A percentile compares a stretch with the other conserved stretches of the same genome.
Conservation (phyloP, 2,797 vertebrate species). For the Parauchenoglanis ngamensis region DNA sequence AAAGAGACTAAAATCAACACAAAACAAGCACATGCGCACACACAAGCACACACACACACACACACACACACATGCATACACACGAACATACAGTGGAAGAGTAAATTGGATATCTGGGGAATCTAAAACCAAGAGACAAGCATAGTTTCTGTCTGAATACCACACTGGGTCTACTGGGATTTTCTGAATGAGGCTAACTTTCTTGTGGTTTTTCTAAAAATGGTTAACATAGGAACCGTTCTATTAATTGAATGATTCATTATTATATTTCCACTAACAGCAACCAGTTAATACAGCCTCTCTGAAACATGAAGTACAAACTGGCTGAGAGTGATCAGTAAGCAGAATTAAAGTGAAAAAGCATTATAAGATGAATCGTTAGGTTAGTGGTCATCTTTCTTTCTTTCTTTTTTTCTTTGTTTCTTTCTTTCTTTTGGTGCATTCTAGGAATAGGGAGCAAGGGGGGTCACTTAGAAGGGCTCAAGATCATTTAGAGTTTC, state of each 20-base stretch:
- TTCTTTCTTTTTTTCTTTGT: background rate
- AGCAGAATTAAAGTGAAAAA: background rate
- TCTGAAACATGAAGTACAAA: background rate
- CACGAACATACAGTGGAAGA: background rate
- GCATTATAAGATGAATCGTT: background rate
- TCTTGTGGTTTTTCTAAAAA: background rate
- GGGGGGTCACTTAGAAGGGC: background rate
- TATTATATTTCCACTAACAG: background rate
- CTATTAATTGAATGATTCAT: background rate
- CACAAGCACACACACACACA: background rate
- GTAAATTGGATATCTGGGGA: conserved; percentile 22
- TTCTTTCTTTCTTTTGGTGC: background rate
- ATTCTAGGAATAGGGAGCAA: background rate
- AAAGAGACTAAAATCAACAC: background rate
- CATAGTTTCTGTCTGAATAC: background rate
- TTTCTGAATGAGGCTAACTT: background rate
- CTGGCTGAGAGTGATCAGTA: background rate
- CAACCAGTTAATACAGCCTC: background rate
- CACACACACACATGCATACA: background rate
- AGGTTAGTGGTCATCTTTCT: background rate
- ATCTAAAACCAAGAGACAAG: conserved; percentile 2
- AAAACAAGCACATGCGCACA: background rate
- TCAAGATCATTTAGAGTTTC: background rate
- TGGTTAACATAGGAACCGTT: background rate
- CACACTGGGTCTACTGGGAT: background rate